Conservation (phyloP, 2,113 vertebrate genomes). For the Columbina picui region DNA sequence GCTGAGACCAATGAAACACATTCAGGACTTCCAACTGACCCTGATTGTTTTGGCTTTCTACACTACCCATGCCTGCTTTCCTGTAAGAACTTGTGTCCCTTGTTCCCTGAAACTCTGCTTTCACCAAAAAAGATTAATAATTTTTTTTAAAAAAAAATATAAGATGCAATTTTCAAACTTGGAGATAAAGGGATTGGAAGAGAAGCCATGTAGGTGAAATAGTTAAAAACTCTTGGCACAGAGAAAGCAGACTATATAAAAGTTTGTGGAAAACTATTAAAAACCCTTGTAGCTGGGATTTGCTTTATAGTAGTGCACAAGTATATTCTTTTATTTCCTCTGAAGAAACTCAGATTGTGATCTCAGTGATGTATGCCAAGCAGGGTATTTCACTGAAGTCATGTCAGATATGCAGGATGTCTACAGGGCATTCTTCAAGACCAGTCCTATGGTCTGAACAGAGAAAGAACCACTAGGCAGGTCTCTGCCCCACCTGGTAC, state of each 20-base stretch:
- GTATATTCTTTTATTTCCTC: not conserved
- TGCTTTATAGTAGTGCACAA: not conserved
- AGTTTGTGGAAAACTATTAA: not conserved
- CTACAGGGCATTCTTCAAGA: fast-evolving
- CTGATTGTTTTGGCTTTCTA: not conserved
- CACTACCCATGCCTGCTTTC: not conserved
- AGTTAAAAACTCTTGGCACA: not conserved
- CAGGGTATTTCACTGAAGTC: not conserved
- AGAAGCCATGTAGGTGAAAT: not conserved
- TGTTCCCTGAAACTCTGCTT: not conserved
- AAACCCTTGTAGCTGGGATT: not conserved
- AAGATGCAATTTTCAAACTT: not conserved
- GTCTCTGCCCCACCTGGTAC: not conserved
- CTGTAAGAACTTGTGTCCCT: not conserved
- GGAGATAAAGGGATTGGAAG: not conserved
- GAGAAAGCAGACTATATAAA: not conserved
- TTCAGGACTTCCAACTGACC: not conserved
- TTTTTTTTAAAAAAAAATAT: not conserved
- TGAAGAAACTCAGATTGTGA: not conserved
- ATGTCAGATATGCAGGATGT: not conserved
- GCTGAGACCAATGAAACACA: not conserved
- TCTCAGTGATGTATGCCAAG: not conserved
- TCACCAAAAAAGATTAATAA: not conserved
- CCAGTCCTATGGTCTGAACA: fast-evolving
- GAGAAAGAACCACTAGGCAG: not conserved